Conservation (phyloP, 2,888 invertebrate species). For the Volucella inanis region DNA sequence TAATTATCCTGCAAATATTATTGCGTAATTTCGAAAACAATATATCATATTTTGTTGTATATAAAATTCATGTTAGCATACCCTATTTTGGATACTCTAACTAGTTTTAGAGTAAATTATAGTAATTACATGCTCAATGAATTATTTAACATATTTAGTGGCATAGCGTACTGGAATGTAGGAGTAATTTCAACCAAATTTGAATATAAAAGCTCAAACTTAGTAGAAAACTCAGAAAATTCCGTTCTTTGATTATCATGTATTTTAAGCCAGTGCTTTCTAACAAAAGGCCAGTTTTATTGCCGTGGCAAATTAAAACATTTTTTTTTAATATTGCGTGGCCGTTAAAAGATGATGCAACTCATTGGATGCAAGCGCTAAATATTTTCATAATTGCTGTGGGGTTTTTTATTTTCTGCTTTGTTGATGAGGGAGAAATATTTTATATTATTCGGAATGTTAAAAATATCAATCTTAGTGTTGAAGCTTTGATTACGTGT, state of each 20-base stretch:
- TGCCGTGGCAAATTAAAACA: slow-evolving; percentile 29
- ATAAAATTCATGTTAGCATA: too few relatives aligned
- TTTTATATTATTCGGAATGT: slow-evolving; percentile 76
- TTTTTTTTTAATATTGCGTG: slow-evolving; percentile 3
- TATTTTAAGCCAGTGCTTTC: slow-evolving; percentile 6
- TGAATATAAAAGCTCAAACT: too few relatives aligned
- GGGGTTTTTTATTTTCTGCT: slow-evolving; percentile 74
- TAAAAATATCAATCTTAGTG: slow-evolving; percentile 76
- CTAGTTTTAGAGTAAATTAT: too few relatives aligned
- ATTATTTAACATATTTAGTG: too few relatives aligned
- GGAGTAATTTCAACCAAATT: too few relatives aligned
- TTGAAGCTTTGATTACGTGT: slow-evolving; percentile 78
- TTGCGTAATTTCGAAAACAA: too few relatives aligned
- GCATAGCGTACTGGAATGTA: too few relatives aligned
- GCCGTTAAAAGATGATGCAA: slow-evolving; percentile 30
- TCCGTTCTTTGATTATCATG: neutral
- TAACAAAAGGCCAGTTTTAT: neutral
- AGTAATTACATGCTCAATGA: too few relatives aligned
- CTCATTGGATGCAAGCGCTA: neutral
- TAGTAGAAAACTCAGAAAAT: too few relatives aligned
- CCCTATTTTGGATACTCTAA: too few relatives aligned
- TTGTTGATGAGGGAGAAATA: slow-evolving; percentile 77
- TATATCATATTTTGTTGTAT: too few relatives aligned
- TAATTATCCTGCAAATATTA: too few relatives aligned
- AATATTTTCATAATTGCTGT: neutral